Conservation (phyloP, 2,113 vertebrate genomes). For the Gallinago paraguaiae region DNA sequence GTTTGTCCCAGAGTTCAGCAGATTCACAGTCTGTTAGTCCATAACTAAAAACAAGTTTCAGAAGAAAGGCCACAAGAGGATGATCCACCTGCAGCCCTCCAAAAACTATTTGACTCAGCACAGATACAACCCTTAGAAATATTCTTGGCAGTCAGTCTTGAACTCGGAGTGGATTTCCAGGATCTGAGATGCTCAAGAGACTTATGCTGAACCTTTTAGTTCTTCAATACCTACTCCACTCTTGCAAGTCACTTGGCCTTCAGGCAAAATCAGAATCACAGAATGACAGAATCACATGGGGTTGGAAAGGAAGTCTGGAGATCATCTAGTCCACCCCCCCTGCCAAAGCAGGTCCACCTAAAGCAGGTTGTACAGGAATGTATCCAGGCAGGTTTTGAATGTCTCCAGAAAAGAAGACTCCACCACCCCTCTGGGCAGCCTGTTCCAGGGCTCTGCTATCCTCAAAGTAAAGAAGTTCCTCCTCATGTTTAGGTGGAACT, state of each 20-base stretch:
- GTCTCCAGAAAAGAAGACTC: no score
- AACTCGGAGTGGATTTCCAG: neutral
- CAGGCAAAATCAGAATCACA: neutral
- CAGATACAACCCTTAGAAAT: neutral
- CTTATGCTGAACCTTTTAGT: neutral
- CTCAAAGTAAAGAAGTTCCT: no score
- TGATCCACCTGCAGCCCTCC: neutral
- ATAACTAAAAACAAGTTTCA: neutral
- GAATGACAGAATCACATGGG: neutral
- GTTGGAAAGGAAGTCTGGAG: no score
- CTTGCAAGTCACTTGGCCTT: neutral
- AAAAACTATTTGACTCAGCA: neutral
- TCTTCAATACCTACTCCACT: neutral
- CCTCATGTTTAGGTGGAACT: no score
- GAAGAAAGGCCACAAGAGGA: neutral
- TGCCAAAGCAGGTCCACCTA: no score
- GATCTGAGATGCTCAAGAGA: neutral
- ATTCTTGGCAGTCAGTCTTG: neutral
- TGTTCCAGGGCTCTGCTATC: no score
- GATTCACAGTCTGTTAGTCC: neutral
- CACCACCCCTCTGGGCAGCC: no score
- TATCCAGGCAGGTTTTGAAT: no score
- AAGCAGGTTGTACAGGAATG: no score
- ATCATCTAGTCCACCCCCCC: no score
- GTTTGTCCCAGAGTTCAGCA: neutral